Evolutionary conservation across 1,140 invertebrate species (phyloP).

Genomic region (Procambarus virginalis): DNA sequence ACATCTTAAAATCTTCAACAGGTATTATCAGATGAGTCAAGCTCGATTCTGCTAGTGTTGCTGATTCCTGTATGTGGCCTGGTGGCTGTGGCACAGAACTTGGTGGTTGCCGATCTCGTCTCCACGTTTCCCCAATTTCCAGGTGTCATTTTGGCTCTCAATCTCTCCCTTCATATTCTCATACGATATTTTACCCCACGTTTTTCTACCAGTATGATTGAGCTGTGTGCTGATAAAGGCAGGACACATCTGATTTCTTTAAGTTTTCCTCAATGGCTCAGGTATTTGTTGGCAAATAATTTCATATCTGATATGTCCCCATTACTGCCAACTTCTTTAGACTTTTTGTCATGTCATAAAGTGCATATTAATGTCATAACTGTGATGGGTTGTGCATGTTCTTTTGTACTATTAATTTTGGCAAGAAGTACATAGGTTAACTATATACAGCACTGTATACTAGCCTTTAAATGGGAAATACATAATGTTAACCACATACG

Average conservation of each 20-base stretch:
- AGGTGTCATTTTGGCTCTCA: constrained; percentile 1
- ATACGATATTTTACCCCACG: not conserved
- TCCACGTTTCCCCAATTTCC: not conserved
- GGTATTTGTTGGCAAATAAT: not conserved
- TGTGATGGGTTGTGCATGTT: not conserved
- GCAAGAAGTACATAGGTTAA: not conserved
- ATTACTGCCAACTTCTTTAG: not conserved
- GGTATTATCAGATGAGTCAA: not conserved
- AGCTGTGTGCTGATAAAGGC: constrained; percentile 3
- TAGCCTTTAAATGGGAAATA: too few relatives aligned
- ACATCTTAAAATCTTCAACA: not conserved
- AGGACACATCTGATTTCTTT: not conserved
- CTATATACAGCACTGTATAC: too few relatives aligned
- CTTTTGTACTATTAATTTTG: not conserved
- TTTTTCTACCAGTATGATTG: not conserved
- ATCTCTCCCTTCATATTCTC: constrained; percentile 4
- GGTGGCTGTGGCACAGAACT: not conserved
- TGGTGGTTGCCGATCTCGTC: not conserved
- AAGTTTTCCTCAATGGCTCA: not conserved
- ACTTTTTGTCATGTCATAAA: not conserved
- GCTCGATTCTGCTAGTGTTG: not conserved
- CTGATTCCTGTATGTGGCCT: constrained; percentile 20
- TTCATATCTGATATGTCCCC: not conserved
- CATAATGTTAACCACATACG: too few relatives aligned
- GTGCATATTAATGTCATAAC: not conserved